phyloP scores from a whole-genome alignment of 2,797 vertebrate genomes.

The Salmo trutta region DNA sequence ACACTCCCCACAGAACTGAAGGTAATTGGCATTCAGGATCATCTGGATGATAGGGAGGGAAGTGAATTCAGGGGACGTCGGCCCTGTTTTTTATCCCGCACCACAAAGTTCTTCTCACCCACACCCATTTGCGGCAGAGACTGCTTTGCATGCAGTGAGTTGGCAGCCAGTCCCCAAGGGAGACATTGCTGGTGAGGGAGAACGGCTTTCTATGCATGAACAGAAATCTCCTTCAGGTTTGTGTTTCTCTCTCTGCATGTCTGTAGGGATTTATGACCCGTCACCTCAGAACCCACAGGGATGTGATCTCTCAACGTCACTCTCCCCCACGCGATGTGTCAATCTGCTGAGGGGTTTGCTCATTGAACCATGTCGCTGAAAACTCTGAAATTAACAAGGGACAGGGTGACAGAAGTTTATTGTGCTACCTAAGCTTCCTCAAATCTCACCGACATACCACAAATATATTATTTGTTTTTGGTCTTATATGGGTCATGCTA shows the following conservation, averaged over 20 bases:
- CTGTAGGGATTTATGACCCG: conserved; percentile 81
- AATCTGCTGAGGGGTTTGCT: conserved; percentile 63
- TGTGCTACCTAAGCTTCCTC: conserved; percentile 48
- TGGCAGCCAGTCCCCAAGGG: conserved; percentile 69
- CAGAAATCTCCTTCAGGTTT: conserved; percentile 77
- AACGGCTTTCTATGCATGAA: conserved; percentile 79
- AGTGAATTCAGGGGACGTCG: conserved; percentile 61
- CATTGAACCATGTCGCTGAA: conserved; percentile 51
- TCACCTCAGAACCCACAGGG: conserved; percentile 65
- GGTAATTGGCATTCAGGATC: conserved; percentile 82
- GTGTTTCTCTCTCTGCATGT: conserved; percentile 59
- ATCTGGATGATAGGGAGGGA: conserved; percentile 72
- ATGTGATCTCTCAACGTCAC: conserved; percentile 55
- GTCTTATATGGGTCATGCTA: conserved; percentile 44
- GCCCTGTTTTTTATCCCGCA: conserved; percentile 54
- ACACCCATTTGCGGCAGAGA: conserved; percentile 53
- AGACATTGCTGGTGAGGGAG: conserved; percentile 74
- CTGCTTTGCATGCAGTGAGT: conserved; percentile 76
- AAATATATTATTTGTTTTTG: conserved; percentile 54
- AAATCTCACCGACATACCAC: conserved; percentile 33
- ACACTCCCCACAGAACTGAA: conserved; percentile 68
- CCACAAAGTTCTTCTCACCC: conserved; percentile 62
- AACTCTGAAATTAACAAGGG: conserved; percentile 58
- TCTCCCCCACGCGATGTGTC: conserved; percentile 56
- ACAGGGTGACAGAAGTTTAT: conserved; percentile 27